phyloP scores from a whole-genome alignment of 2,113 vertebrate species.

The Mormyrus lacerda region DNA sequence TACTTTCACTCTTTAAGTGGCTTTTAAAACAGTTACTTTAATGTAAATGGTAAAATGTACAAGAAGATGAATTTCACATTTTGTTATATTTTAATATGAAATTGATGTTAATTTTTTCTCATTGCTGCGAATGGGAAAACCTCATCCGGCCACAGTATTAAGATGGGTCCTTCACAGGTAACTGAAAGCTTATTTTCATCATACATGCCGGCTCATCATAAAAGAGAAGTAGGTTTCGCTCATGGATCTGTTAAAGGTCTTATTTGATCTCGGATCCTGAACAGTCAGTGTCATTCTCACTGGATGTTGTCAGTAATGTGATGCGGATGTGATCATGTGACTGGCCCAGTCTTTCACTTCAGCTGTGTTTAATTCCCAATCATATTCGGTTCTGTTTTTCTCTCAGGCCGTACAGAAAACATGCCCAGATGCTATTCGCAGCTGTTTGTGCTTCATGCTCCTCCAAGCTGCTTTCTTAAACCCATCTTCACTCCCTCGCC shows the following conservation, averaged over 20 bases:
- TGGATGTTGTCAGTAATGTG: background rate
- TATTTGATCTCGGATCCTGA: background rate
- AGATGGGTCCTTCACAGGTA: background rate
- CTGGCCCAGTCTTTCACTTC: background rate
- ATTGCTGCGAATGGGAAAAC: background rate
- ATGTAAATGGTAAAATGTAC: background rate
- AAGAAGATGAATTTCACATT: background rate
- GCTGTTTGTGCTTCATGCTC: background rate
- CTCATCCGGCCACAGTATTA: background rate
- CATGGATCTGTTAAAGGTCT: background rate
- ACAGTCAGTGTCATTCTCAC: background rate
- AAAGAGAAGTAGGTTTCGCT: background rate
- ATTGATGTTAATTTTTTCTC: background rate
- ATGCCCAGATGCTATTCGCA: background rate
- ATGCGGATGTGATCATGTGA: background rate
- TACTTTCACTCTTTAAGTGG: background rate
- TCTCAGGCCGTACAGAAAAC: background rate
- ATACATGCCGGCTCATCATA: background rate
- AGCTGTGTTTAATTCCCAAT: background rate
- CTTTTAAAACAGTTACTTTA: background rate
- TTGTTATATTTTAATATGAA: background rate
- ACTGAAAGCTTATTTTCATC: background rate
- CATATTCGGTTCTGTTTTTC: background rate
- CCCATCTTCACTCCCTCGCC: background rate
- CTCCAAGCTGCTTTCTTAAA: background rate